These are phyloP conservation scores for Pardalotus punctatus DNA, from an alignment of 2,113 vertebrate species.

Conservation along the genomic window DNA sequence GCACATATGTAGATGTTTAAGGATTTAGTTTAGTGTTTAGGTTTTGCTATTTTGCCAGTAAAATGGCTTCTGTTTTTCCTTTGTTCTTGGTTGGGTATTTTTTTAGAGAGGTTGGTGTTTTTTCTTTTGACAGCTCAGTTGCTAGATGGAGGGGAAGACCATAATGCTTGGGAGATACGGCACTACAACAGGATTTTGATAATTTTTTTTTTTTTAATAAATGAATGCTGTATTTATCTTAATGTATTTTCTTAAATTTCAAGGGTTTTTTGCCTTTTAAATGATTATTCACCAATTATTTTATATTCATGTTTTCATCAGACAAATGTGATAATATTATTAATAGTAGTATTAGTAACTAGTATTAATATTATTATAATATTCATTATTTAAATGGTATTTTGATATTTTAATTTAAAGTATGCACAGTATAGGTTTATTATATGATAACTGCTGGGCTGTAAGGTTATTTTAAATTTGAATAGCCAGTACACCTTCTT, in stretches of 20 bases:
- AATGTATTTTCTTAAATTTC: not conserved
- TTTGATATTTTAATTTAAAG: not conserved
- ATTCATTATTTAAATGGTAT: not conserved
- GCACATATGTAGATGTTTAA: not conserved
- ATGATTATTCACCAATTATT: not conserved
- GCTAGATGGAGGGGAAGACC: not conserved
- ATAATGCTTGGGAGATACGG: accelerated
- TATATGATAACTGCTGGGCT: accelerated
- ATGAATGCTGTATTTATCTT: not conserved
- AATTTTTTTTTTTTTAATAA: not conserved
- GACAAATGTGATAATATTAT: accelerated
- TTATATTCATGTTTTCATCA: not conserved
- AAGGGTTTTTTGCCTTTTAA: not conserved
- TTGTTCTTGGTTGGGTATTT: accelerated
- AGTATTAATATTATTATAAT: too few relatives aligned
- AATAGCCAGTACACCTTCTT: not conserved
- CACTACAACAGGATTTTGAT: not conserved
- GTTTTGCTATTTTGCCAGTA: not conserved
- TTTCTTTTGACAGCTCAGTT: not conserved
- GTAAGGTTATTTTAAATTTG: not conserved
- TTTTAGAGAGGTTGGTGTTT: accelerated
- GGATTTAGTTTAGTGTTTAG: not conserved
- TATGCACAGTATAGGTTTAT: not conserved
- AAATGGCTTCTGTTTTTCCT: not conserved
- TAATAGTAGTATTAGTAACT: too few relatives aligned